Evolutionary conservation across 2,113 vertebrate genomes (phyloP).

Genomic region (Chloebia gouldiae): DNA sequence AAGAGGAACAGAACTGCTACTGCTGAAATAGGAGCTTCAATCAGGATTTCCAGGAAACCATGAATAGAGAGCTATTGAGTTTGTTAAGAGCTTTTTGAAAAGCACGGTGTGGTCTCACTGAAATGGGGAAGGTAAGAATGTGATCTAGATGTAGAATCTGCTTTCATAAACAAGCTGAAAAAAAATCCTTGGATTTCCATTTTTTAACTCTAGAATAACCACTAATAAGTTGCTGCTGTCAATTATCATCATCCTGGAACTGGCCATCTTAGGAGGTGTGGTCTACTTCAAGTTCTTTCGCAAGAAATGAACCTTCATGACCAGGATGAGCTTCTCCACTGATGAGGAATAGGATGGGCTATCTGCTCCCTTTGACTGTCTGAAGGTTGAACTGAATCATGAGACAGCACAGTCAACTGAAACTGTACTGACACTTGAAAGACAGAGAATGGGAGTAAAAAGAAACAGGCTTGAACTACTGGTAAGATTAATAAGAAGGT

Average conservation of each 20-base stretch:
- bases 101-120: not conserved
- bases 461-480: constrained; percentile 52
- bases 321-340: not conserved
- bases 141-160: not conserved
- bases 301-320: constrained; percentile 45
- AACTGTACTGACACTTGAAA: constrained; percentile 22
- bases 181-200: not conserved
- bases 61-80: not conserved
- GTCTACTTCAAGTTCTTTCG: constrained; percentile 94
- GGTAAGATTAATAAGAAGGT: constrained; percentile 63
- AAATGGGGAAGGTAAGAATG: not conserved
- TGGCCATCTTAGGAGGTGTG: constrained; percentile 87
- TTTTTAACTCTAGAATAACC: constrained; percentile 75
- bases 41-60: not conserved
- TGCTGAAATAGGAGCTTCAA: not conserved
- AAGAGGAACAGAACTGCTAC: not conserved
- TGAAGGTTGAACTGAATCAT: not conserved
- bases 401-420: not conserved
- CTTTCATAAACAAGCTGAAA: not conserved
- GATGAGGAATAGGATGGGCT: not conserved
- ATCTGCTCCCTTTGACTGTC: not conserved
- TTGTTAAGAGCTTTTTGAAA: not conserved
- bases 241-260: constrained; percentile 90
- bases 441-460: constrained; percentile 39
- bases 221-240: constrained; percentile 93